phyloP scores from a whole-genome alignment of 2,113 vertebrate genomes.

The Xerus inauris region DNA sequence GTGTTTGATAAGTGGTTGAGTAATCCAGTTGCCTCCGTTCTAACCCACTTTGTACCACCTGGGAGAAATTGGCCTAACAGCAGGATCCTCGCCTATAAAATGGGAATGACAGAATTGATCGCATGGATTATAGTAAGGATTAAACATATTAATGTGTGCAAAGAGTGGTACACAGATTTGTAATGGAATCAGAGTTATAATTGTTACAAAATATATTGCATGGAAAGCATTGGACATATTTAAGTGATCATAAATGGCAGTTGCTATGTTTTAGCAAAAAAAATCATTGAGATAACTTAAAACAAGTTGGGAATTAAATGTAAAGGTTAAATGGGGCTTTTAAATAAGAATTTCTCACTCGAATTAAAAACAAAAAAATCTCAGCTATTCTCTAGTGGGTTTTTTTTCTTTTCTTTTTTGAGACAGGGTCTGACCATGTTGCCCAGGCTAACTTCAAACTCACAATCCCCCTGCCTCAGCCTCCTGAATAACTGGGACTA shows the following conservation, averaged over 20 bases:
- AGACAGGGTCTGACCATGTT: background rate
- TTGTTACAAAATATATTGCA: background rate
- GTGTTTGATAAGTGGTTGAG: background rate
- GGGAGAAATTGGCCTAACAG: background rate
- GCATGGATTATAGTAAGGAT: background rate
- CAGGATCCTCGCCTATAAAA: background rate
- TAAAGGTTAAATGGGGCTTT: slow-evolving; percentile 24
- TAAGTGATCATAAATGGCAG: background rate
- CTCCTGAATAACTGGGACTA: background rate
- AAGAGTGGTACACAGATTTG: background rate
- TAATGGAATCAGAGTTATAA: background rate
- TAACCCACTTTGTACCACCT: background rate
- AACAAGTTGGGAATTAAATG: slow-evolving; percentile 58
- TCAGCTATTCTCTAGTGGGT: background rate
- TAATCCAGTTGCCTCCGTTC: background rate
- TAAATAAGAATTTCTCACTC: background rate
- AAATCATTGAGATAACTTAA: background rate
- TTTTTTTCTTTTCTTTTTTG: background rate
- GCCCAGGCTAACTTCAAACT: background rate
- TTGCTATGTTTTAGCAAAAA: background rate
- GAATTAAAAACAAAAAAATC: background rate
- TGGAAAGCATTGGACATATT: background rate
- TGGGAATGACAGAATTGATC: background rate
- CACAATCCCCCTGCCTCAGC: too few species aligned
- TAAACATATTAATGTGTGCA: background rate